Evolutionary conservation across 2,797 vertebrate species (phyloP).

Genomic region (Tauraco hartlaubi): DNA sequence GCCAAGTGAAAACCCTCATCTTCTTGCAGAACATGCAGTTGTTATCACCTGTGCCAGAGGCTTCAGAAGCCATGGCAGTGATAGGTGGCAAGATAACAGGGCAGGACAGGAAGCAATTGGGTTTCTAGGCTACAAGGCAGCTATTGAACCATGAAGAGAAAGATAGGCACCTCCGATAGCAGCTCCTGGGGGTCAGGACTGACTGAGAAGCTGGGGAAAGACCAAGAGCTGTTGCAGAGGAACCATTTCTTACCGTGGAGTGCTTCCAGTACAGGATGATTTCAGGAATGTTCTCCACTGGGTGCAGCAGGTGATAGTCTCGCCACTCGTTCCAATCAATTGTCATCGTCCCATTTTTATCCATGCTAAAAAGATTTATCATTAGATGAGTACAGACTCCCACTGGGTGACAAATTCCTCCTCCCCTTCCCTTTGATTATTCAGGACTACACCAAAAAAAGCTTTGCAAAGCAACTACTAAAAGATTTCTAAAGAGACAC

Average conservation of each 20-base stretch:
- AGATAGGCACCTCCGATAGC: neutral
- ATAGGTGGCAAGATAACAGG: slow-evolving; percentile 11
- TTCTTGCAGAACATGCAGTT: neutral
- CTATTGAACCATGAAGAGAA: neutral
- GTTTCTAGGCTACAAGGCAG: neutral
- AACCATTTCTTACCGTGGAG: slow-evolving; percentile 87
- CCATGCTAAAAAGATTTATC: slow-evolving; percentile 87
- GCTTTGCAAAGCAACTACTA: slow-evolving; percentile 37
- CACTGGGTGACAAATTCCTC: neutral
- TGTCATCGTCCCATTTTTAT: slow-evolving; percentile 97
- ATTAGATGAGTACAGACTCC: neutral
- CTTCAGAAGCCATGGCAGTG: neutral
- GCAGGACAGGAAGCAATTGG: slow-evolving; percentile 26
- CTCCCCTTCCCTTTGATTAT: neutral
- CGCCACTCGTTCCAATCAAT: slow-evolving; percentile 98
- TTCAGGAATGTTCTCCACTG: slow-evolving; percentile 95
- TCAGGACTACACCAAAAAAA: neutral
- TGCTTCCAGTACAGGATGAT: slow-evolving; percentile 99
- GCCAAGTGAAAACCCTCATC: neutral
- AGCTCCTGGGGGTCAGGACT: neutral
- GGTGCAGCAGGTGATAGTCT: slow-evolving; percentile 94
- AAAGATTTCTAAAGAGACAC: slow-evolving; percentile 13
- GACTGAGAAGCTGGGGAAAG: neutral
- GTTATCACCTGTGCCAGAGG: neutral
- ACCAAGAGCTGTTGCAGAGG: neutral